Evolutionary conservation across 2,888 invertebrate species (phyloP).

Genomic region (Isotomurus palustris): DNA sequence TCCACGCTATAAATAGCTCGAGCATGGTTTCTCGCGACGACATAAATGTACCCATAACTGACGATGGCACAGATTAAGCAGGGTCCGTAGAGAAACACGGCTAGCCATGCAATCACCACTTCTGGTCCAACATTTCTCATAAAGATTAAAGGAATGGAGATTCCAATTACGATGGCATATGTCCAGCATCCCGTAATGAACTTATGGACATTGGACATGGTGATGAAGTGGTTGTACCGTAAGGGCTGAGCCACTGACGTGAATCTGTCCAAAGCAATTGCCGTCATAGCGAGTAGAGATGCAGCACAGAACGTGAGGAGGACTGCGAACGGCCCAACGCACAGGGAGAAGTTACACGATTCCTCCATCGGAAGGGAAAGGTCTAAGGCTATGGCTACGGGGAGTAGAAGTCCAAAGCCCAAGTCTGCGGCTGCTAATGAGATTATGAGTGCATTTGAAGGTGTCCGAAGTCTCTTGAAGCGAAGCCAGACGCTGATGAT

Average conservation of each 20-base stretch:
- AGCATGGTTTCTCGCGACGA: slow-evolving; percentile 61
- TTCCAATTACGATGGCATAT: slow-evolving; percentile 56
- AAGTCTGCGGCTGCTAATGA: slow-evolving; percentile 60
- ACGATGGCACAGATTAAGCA: slow-evolving; percentile 57
- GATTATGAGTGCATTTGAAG: slow-evolving; percentile 60
- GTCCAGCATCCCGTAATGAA: slow-evolving; percentile 59
- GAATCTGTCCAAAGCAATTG: slow-evolving; percentile 61
- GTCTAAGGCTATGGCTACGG: slow-evolving; percentile 59
- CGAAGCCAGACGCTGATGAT: slow-evolving; percentile 59
- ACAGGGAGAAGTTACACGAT: slow-evolving; percentile 50
- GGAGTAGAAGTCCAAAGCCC: slow-evolving; percentile 59
- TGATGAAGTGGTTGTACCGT: slow-evolving; percentile 61
- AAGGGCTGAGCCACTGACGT: slow-evolving; percentile 61
- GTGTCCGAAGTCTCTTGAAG: slow-evolving; percentile 60
- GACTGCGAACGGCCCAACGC: slow-evolving; percentile 58
- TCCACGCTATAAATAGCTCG: slow-evolving; percentile 28
- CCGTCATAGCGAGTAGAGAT: slow-evolving; percentile 58
- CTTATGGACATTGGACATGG: slow-evolving; percentile 58
- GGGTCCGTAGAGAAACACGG: slow-evolving; percentile 58
- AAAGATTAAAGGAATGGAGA: slow-evolving; percentile 29
- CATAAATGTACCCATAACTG: slow-evolving; percentile 62
- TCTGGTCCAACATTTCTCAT: slow-evolving; percentile 30
- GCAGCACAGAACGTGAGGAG: slow-evolving; percentile 59
- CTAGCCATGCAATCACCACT: slow-evolving; percentile 38
- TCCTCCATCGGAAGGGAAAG: slow-evolving; percentile 49